Evolutionary conservation across 2,888 invertebrate genomes (phyloP), one percentile per base, ranked within the genome.

Genomic region (Merodon equestris): DNA sequence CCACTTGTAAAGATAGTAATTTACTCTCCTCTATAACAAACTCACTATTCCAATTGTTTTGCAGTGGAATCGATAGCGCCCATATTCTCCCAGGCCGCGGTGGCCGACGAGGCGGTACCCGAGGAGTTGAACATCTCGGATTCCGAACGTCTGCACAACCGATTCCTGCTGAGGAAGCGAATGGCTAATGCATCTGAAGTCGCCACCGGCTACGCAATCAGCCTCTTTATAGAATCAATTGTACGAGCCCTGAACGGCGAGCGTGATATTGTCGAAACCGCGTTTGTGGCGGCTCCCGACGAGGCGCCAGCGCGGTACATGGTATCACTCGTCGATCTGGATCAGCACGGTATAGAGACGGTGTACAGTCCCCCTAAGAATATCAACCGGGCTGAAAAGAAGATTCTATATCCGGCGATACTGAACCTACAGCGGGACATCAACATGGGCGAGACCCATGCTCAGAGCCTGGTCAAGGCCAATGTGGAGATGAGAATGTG

Each of bases 1-100:
- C 82, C n/a, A 79, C 82, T 14, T 13, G 83, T 82, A 58, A 51
- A 13, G 9, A 1, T 9, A 13, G 4, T 9, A n/a, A n/a, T 1
- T 47, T 27, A 7, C 7, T 7, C 27, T 27, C 3, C 9, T 40
- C 40, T 40, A n/a, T n/a, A 40, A 40, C 40, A 40, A 9, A 3
- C 9, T 40, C n/a, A 9, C 9, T 3, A 40, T 1, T 12, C 45
- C 44, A 36, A n/a, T 56, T 1, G 14, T n/a, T 36, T 48, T 44
- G 7, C n/a, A 82, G 82, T 36, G 15, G 81, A 82, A 1, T 81
- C 83, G 12, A 68, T 82, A 17, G 71, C 73, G 4, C 83, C 83
- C 0, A 67, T 82, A 50, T 83, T 82, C 53, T 83, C 83, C 1
- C 81, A 83, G 73, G 82, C 81, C 17, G 82, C 82, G 15, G 50